Percentiles rank a stretch among this genome's conserved stretches.
These are phyloP conservation scores for Trichacis sp. DNA, from an alignment of 2,888 invertebrate genomes.

Conservation along the genomic window DNA sequence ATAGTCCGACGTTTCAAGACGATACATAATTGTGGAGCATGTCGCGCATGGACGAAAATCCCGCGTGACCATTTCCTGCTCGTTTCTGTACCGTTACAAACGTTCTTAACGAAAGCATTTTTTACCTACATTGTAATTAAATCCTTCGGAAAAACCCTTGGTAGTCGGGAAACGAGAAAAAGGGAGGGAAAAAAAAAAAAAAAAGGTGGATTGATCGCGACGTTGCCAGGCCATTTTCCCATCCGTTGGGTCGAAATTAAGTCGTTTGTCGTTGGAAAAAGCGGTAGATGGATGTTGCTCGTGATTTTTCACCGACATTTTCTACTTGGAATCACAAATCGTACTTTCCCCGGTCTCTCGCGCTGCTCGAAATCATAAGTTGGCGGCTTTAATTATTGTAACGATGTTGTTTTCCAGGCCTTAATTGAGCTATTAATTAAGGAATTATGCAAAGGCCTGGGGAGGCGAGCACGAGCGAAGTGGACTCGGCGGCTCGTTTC, in stretches of 20 bases:
- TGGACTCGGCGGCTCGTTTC: neutral
- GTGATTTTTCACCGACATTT: neutral
- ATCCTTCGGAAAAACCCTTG: no score
- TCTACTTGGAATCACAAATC: neutral
- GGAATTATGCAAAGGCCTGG: neutral
- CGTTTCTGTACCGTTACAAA: slow-evolving; percentile 40
- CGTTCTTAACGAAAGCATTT: slow-evolving; percentile 11
- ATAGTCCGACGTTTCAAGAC: neutral
- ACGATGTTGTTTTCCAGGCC: slow-evolving; percentile 7
- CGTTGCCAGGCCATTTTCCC: no score
- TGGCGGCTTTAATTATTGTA: neutral
- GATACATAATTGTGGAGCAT: slow-evolving; percentile 44
- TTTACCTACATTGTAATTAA: slow-evolving; percentile 1
- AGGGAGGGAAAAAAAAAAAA: no score
- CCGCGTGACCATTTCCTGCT: slow-evolving; percentile 37
- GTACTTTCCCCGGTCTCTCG: neutral
- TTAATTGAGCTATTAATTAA: slow-evolving; percentile 9
- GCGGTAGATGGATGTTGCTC: neutral
- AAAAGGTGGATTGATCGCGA: no score
- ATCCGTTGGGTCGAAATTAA: neutral
- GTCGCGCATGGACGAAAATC: slow-evolving; percentile 45
- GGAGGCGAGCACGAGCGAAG: neutral
- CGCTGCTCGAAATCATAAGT: neutral
- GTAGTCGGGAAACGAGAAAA: no score
- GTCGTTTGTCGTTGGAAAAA: neutral